Percentiles rank a stretch among this genome's conserved stretches.
Conservation (phyloP, 2,113 vertebrate species). For the Melanostigma gelatinosum region DNA sequence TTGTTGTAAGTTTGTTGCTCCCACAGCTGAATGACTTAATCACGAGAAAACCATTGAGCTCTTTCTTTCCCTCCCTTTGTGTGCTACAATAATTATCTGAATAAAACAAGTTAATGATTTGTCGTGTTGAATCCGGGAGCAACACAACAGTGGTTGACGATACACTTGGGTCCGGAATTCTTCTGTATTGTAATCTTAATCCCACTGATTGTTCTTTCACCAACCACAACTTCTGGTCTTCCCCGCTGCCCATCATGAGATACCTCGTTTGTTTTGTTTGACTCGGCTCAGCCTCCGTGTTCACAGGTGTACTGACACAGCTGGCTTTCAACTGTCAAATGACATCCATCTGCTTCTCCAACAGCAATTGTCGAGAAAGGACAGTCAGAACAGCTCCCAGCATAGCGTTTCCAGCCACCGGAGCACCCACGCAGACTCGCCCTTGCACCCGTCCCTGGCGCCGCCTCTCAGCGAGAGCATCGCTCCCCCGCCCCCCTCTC, state of each 20-base stretch:
- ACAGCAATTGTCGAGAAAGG: conserved; percentile 97
- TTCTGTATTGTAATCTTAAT: conserved; percentile 16
- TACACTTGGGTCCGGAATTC: conserved; percentile 7
- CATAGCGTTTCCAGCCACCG: conserved; percentile 96
- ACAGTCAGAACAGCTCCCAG: conserved; percentile 98
- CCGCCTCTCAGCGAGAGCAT: conserved; percentile 82
- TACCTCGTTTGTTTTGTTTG: conserved; percentile 8
- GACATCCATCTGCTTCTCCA: conserved; percentile 57
- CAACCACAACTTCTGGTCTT: conserved; percentile 26
- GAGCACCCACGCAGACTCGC: conserved; percentile 91
- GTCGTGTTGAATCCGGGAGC: conserved; percentile 31
- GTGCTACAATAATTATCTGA: conserved; percentile 30
- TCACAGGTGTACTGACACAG: conserved; percentile 7
- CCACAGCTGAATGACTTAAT: conserved; percentile 70
- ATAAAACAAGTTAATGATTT: conserved; percentile 48
- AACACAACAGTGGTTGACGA: conserved; percentile 13
- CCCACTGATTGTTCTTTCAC: conserved; percentile 10
- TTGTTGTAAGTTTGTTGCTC: conserved; percentile 50
- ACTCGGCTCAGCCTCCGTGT: conserved; percentile 5
- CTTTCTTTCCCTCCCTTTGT: conserved; percentile 13
- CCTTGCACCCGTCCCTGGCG: conserved; percentile 84
- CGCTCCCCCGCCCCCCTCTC: conserved; percentile 79
- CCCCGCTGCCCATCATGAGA: conserved; percentile 13
- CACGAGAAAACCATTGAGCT: conserved; percentile 47
- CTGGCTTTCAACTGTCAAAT: conserved; percentile 29